Conservation (phyloP, 2,888 invertebrate species). For the Cinara cedri region DNA sequence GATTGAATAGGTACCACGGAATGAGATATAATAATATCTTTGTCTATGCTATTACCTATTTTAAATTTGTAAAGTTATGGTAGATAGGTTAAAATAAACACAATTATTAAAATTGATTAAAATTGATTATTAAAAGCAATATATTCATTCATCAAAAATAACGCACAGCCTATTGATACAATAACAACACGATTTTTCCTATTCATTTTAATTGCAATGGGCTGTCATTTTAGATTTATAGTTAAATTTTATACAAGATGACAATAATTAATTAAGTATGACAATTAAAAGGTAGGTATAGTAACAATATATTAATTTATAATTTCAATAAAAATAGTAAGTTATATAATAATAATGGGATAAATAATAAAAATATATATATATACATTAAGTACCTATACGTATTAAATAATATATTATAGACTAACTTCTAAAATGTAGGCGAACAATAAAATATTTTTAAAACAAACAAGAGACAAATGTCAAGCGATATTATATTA, state of each 20-base stretch:
- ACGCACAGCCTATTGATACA: conserved; percentile 51
- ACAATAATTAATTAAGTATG: conserved; percentile 28
- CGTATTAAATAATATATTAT: conserved; percentile 3
- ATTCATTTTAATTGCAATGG: conserved; percentile 45
- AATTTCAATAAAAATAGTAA: conserved; percentile 43
- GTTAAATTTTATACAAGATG: conserved; percentile 50
- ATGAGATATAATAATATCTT: no score
- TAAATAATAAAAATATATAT: conserved; percentile 33
- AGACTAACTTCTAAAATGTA: conserved; percentile 26
- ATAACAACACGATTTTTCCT: conserved; percentile 49
- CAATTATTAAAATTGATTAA: no score
- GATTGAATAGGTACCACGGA: no score
- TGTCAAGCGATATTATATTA: conserved; percentile 36
- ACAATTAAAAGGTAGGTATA: conserved; percentile 33
- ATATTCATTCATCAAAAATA: conserved; percentile 56
- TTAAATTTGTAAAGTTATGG: no score
- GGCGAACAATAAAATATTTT: conserved; percentile 34
- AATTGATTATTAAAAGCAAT: conserved; percentile 53
- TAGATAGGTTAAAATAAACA: not conserved
- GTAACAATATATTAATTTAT: conserved; percentile 46
- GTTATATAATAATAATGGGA: conserved; percentile 38
- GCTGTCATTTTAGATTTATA: conserved; percentile 43
- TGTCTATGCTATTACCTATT: no score
- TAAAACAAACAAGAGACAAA: conserved; percentile 42
- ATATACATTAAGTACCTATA: conserved; percentile 5